phyloP scores from a whole-genome alignment of 2,888 invertebrate species.

The Brachyopa scutellaris region DNA sequence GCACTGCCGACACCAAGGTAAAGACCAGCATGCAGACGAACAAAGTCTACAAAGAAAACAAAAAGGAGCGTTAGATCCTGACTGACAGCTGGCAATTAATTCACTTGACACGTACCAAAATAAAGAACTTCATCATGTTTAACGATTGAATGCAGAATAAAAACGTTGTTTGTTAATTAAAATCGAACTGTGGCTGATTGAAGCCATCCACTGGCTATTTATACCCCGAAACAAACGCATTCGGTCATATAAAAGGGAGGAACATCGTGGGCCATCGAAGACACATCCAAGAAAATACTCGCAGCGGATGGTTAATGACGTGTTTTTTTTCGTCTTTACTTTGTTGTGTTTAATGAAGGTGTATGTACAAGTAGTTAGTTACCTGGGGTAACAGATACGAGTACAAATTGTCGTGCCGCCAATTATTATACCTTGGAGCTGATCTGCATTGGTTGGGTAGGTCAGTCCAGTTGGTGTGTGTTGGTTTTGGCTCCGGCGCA shows the following conservation, averaged over 20 bases:
- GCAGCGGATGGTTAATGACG: conserved; percentile 13
- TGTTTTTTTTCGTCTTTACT: conserved; percentile 1
- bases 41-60: conserved; percentile 25
- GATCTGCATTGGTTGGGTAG: background rate
- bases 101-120: conserved; percentile 34
- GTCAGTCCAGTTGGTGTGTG: background rate
- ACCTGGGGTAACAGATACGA: conserved; percentile 22
- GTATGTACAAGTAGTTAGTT: conserved; percentile 29
- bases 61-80: background rate
- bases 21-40: conserved; percentile 43
- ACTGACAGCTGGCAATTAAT: background rate
- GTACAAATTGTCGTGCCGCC: conserved; percentile 21
- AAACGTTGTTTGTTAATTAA: conserved; percentile 48
- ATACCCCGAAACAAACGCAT: conserved; percentile 58
- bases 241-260: conserved; percentile 4
- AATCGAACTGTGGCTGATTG: conserved; percentile 49
- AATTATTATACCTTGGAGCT: conserved; percentile 27
- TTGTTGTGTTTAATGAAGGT: background rate
- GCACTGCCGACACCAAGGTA: conserved; percentile 49
- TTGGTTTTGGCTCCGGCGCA: conserved; percentile 27
- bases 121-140: conserved; percentile 49
- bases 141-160: background rate
- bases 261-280: conserved; percentile 49
- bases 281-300: conserved; percentile 17
- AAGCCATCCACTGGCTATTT: conserved; percentile 46